Base-by-base conservation (phyloP, 2,113 vertebrate species). In the Pampusana beccarii region DNA sequence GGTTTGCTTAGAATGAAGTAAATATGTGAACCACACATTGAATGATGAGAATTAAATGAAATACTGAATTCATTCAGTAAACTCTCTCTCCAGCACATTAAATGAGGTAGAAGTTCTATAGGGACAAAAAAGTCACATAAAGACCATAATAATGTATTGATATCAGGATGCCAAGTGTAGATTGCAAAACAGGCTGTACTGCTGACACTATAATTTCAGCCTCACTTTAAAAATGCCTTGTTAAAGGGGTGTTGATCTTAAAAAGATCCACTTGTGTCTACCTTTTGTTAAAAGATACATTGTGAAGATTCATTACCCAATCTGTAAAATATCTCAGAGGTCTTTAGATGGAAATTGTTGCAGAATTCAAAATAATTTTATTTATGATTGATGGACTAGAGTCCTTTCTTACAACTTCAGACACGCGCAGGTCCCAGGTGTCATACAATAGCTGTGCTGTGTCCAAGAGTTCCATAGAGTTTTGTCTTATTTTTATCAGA, bases 1-100 rank as follows among this genome's bases (percentile, higher is more conserved):
- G 77, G 72, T 88, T 97, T 86, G 72, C 80, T 80, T 72, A 67
- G 77, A 93, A 84, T 66, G 46, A 21, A 81, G 86, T 96, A 88
- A 94, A 91, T 92, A 78, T 38, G 86, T 64, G 56, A 91, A 78
- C 75, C 23, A 60, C 64, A 54, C 28, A 70, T 20, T 88, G 75
- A 92, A 80, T 58, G 5, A 70, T 70, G 56, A 86, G 67, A 86
- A 71, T 86, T 77, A 92, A 88, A 77, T 16, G 2, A 86, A 92
- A 80, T 69, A 69, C 62, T 66, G 56, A 69, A 83, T 80, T 88
- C 4, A 62, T 90, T 91, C 79, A 50, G 54, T 58, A 73, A 50
- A 16, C 65, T 65, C 42, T 61, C 62, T 75, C 26, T 87, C 44
- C 48, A 77, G 18, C 24, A 33, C 31, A 26, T 71, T 80, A 66